Base-by-base conservation (phyloP, 2,113 vertebrate species). In the Elanoides forficatus region DNA sequence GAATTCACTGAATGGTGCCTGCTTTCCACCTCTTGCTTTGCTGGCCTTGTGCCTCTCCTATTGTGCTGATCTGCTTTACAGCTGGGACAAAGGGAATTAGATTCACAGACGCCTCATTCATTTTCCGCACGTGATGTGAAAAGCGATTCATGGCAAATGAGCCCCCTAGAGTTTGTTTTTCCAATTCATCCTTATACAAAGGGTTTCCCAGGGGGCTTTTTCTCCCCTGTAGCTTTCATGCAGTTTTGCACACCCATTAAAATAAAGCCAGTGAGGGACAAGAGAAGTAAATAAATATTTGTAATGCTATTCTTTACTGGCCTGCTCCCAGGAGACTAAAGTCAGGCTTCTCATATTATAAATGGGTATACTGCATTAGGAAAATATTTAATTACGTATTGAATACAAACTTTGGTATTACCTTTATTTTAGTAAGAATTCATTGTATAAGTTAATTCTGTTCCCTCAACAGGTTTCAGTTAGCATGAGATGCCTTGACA, bases 31-130 rank as follows among this genome's bases (percentile, higher is more conserved):
- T 95, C 93, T 91, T 19, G 85, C 96, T 95, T 88, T 71, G 67
- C 91, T 97, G 95, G 97, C 97, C 96, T 81, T 78, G 80, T 78
- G 93, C 96, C 93, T 96, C 62, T 65, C 53, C 81, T 86, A n/a
- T 94, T 85, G 86, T 90, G 81, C 87, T 43, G 92, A 86, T 88
- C 81, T 55, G 58, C 96, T 96, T 96, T 94, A 86, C 95, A 95
- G 73, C 70, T 47, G 92, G 91, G 95, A 96, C 97, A 97, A 97
- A 98, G 93, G 81, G 92, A 95, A 96, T 68, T 88, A 80, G 70
- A 93, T 90, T 89, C 85, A 48, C 71, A 90, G 94, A 87, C 43
- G 36, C 73, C 71, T 90, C 88, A 85, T 95, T 97, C 96, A 86
- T 87, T 84, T 90, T 53, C 82, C 2, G 6, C 94, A 90, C 82